These are phyloP conservation scores for Ochropacha duplaris DNA, from an alignment of 2,888 invertebrate genomes.

Conservation along the genomic window DNA sequence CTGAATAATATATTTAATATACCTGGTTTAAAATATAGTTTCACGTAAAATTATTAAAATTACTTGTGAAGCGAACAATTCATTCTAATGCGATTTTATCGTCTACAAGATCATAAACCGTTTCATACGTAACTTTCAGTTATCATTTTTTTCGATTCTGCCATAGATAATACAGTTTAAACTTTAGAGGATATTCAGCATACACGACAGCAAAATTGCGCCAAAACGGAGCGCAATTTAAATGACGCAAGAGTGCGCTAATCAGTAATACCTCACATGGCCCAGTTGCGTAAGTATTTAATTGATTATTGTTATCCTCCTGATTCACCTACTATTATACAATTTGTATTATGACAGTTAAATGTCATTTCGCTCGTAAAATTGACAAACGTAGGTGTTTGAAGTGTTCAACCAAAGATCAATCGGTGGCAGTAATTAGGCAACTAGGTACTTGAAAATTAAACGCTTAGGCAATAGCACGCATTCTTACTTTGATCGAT, in stretches of 20 bases:
- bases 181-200: conserved; percentile 8
- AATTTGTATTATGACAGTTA: background rate
- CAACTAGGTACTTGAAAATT: too few relatives aligned
- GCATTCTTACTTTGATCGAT: too few relatives aligned
- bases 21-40: too few relatives aligned
- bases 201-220: conserved; percentile 14
- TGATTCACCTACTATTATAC: background rate
- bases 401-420: background rate
- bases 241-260: conserved; percentile 36
- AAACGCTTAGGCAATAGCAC: too few relatives aligned
- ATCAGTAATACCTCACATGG: conserved; percentile 28
- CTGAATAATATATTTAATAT: too few relatives aligned
- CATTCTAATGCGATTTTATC: too few relatives aligned
- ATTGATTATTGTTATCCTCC: conserved; percentile 32
- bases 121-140: too few relatives aligned
- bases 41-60: too few relatives aligned
- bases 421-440: background rate
- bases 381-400: background rate
- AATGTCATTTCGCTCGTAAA: background rate
- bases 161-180: background rate
- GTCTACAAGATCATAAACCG: too few relatives aligned
- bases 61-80: too few relatives aligned
- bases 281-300: conserved; percentile 28
- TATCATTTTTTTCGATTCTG: too few relatives aligned
- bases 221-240: conserved; percentile 30